These are phyloP conservation scores for Thera britannica DNA, from an alignment of 2,888 invertebrate genomes.

Conservation along the genomic window DNA sequence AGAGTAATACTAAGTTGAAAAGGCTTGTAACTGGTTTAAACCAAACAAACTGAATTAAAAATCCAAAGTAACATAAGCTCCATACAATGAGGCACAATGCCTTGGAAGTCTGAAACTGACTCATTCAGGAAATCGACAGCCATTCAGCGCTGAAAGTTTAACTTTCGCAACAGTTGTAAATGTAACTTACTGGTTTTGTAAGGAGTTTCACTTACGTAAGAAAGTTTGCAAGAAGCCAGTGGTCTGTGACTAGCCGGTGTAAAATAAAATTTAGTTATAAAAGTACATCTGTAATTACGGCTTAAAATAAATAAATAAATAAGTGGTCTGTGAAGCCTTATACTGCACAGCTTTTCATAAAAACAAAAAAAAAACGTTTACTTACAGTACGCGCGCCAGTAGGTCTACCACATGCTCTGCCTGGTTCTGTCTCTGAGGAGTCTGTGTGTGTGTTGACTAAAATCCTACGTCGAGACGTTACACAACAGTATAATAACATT, in stretches of 20 bases:
- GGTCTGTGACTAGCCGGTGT: too few species aligned
- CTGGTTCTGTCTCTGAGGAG: too few species aligned
- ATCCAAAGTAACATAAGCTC: slow-evolving; percentile 8
- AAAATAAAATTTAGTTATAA: too few species aligned
- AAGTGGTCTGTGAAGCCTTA: neutral
- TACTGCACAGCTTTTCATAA: too few species aligned
- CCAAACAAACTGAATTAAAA: neutral
- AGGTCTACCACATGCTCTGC: too few species aligned
- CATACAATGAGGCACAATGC: slow-evolving; percentile 17
- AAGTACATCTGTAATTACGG: too few species aligned
- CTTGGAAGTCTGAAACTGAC: slow-evolving; percentile 13
- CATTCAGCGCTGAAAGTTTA: slow-evolving; percentile 10
- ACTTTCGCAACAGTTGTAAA: slow-evolving; percentile 10
- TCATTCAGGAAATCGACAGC: slow-evolving; percentile 17
- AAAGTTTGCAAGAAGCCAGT: neutral
- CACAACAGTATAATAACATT: too few species aligned
- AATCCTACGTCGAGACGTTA: too few species aligned
- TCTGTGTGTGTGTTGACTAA: too few species aligned
- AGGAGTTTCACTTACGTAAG: neutral
- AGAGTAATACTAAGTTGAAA: neutral
- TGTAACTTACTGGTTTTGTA: slow-evolving; percentile 2
- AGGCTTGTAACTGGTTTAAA: neutral
- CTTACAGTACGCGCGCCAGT: too few species aligned
- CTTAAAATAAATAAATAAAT: too few species aligned
- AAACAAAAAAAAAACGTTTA: too few species aligned